phyloP scores from a whole-genome alignment of 2,888 invertebrate species.

The Dryobotodes eremita region DNA sequence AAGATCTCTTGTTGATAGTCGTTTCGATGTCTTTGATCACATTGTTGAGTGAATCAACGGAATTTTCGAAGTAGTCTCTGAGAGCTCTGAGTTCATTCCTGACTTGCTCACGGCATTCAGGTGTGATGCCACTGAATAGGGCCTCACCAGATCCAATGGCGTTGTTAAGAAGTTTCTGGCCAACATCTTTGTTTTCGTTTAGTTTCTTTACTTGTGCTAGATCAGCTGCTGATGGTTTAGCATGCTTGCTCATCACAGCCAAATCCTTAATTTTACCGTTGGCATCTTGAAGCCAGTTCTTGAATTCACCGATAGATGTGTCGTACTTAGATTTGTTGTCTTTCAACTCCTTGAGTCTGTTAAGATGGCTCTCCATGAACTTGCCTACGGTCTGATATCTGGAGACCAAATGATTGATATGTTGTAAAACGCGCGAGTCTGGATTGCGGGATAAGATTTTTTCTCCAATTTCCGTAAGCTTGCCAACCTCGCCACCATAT shows the following conservation, averaged over 20 bases:
- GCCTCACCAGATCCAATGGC: slow-evolving; percentile 97
- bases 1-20: slow-evolving; percentile 96
- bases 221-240: slow-evolving; percentile 94
- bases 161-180: slow-evolving; percentile 94
- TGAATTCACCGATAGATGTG: slow-evolving; percentile 92
- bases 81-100: slow-evolving; percentile 95
- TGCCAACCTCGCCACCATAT: slow-evolving; percentile 92
- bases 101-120: slow-evolving; percentile 96
- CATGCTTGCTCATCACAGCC: slow-evolving; percentile 93
- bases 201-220: slow-evolving; percentile 94
- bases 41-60: slow-evolving; percentile 95
- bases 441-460: slow-evolving; percentile 94
- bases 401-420: slow-evolving; percentile 94
- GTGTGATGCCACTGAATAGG: slow-evolving; percentile 96
- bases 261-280: slow-evolving; percentile 94
- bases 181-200: slow-evolving; percentile 94
- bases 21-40: slow-evolving; percentile 97
- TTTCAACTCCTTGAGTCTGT: slow-evolving; percentile 93
- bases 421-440: slow-evolving; percentile 95
- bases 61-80: slow-evolving; percentile 95
- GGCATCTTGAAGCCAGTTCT: slow-evolving; percentile 94
- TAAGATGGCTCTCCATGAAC: slow-evolving; percentile 93
- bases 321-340: slow-evolving; percentile 93
- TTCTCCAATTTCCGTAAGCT: slow-evolving; percentile 93
- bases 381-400: slow-evolving; percentile 94